Evolutionary conservation across 2,113 vertebrate species (phyloP).

Genomic region (Ovis canadensis): DNA sequence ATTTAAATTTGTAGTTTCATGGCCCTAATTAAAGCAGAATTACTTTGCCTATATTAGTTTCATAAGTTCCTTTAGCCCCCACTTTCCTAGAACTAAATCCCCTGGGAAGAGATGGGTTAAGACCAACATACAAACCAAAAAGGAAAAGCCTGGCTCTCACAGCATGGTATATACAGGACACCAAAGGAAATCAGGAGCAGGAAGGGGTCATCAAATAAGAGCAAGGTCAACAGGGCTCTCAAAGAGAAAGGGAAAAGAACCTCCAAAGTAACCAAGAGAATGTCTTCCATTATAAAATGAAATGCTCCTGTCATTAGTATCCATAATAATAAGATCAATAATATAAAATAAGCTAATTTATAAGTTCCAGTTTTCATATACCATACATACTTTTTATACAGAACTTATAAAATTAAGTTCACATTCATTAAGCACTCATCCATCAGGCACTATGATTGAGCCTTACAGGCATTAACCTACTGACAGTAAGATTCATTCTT

Average conservation of each 20-base stretch:
- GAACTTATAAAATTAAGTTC: neutral
- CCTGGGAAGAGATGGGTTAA: neutral
- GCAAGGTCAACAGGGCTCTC: neutral
- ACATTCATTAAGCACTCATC: neutral
- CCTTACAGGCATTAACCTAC: neutral
- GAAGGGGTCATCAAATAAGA: neutral
- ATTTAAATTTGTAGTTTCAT: neutral
- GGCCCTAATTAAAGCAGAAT: neutral
- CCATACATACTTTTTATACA: neutral
- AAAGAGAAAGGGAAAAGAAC: neutral
- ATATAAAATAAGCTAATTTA: neutral
- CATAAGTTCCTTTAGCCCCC: constrained; percentile 24
- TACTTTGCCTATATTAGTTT: neutral
- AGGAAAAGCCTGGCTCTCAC: neutral
- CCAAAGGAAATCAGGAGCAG: neutral
- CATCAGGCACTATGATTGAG: neutral
- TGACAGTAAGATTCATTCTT: neutral
- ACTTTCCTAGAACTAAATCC: neutral
- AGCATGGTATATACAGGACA: neutral
- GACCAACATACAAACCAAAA: neutral
- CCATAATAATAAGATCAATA: neutral
- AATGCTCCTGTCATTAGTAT: neutral
- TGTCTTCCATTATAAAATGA: neutral
- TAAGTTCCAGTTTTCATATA: neutral
- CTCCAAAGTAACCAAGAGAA: neutral